Evolutionary conservation across 1,140 invertebrate genomes (phyloP), one percentile per base, ranked within the genome.

Genomic region (Brachionus rubens): DNA sequence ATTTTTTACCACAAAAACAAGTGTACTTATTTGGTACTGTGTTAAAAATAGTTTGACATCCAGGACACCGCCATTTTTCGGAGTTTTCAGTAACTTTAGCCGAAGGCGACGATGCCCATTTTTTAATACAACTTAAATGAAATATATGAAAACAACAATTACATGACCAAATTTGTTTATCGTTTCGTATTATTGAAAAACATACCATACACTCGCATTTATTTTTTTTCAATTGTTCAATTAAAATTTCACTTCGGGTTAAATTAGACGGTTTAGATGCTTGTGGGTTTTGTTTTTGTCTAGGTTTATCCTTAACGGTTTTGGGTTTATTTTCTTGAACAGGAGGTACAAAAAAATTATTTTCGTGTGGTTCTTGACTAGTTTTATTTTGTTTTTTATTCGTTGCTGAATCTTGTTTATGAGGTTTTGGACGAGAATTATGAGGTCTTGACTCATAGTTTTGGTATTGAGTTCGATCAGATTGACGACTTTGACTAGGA

Each of bases 101-200:
- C 81, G 90, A 88, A 21, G 91, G 92, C 41, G 90, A 90, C 59
- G 88, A 87, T 0, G 92, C 93, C 95, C 95, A 98, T 80, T 92
- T 92, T 77, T 90, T 90, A 43, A 93, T 90, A 82, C 95, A 97
- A 72, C 88, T 88, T 2, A 98, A 85, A 86, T 96, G 95, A 70
- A 94, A 78, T 33, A 96, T 90, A 81, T 96, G 91, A 84, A 89
- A 96, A 80, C 95, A 98, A 78, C 91, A 91, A 41, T 85, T 80
- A 83, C 95, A 98, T 14, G 89, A 91, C 95, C 95, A 98, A 30
- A 93, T 89, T 9, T 89, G 85, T 79, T 94, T 89, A 33, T 87
- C 87, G 76, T 91, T 89, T 76, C 89, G 88, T 30, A 97, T 90
- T 47, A 87, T 84, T 41, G 36, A 30, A 33, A 19, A 54, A 59